Base-by-base conservation (phyloP, 2,888 invertebrate genomes). In the Eupithecia vulgata region DNA sequence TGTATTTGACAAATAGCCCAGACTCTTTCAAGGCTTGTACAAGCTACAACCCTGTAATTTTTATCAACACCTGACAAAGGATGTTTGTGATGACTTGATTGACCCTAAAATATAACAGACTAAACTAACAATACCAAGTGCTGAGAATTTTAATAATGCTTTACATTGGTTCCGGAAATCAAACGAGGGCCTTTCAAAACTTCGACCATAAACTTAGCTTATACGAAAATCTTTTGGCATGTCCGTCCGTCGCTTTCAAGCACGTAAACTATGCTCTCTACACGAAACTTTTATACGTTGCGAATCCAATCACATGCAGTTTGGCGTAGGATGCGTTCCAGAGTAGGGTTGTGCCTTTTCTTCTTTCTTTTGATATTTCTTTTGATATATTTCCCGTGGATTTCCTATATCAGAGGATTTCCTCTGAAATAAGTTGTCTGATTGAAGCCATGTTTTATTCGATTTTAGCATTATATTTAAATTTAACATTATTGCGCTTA, bases 261-360 rank as follows among this genome's bases (percentile, higher is more conserved):
- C 83, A 85, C 83, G 84, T 85, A 84, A 88, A 88, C 88, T 90
- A 89, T 88, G 86, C 86, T 86, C 87, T 89, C 88, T 87, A 87
- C 62, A 37, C 82, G 82, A 87, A 91, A 91, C 88, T 91, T 91
- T 89, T 87, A 86, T 89, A 84, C 83, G 84, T 84, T 83, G 78
- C 82, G 82, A 89, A 90, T 89, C 86, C 90, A 91, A 91, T 91
- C 91, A 90, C 87, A 85, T 87, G 87, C 85, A 86, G 86, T 87
- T 85, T 81, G 81, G 81, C 81, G 79, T 84, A 77, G 79, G 85
- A 76, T 84, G 83, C 80, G 77, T 82, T 80, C 72, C 52, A 52
- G 61, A 59, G 64, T 77, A 81, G 81, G 79, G 79, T 70, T 76
- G 77, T 48, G 57, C 40, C 45, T 37, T 34, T 30, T 34, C 34